Evolutionary conservation across 2,113 vertebrate species (phyloP).

Genomic region (Pterocles burchelli): DNA sequence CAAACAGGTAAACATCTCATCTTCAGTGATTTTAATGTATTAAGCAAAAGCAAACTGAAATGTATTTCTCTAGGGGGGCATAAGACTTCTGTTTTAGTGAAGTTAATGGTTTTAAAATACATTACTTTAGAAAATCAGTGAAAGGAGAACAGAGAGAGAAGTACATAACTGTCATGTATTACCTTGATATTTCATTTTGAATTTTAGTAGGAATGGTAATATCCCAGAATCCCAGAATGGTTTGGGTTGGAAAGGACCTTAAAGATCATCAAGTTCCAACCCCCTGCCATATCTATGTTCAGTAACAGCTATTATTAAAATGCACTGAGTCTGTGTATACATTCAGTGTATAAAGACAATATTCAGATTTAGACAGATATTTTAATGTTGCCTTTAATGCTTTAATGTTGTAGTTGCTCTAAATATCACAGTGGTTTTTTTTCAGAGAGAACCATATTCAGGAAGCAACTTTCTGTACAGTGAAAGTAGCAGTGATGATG

Average conservation of each 20-base stretch:
- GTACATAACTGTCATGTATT: not conserved
- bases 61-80: not conserved
- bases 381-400: not conserved
- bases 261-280: too few species aligned
- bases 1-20: slow-evolving; percentile 49
- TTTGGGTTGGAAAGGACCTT: too few species aligned
- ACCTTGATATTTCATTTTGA: not conserved
- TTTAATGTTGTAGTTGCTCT: not conserved
- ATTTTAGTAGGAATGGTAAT: not conserved
- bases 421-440: not conserved
- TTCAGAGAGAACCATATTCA: slow-evolving; percentile 69
- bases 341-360: not conserved
- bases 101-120: not conserved
- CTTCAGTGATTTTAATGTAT: not conserved
- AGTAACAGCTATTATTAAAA: not conserved
- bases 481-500: slow-evolving; percentile 77
- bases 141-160: not conserved
- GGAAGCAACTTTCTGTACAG: slow-evolving; percentile 72
- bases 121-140: not conserved
- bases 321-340: not conserved
- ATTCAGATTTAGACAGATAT: not conserved
- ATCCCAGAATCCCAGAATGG: too few species aligned
- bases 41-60: not conserved
- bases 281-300: too few species aligned
- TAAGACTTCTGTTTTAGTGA: not conserved